These are phyloP conservation scores for Chaenogobius annularis DNA, from an alignment of 2,113 vertebrate genomes.

Conservation along the genomic window DNA sequence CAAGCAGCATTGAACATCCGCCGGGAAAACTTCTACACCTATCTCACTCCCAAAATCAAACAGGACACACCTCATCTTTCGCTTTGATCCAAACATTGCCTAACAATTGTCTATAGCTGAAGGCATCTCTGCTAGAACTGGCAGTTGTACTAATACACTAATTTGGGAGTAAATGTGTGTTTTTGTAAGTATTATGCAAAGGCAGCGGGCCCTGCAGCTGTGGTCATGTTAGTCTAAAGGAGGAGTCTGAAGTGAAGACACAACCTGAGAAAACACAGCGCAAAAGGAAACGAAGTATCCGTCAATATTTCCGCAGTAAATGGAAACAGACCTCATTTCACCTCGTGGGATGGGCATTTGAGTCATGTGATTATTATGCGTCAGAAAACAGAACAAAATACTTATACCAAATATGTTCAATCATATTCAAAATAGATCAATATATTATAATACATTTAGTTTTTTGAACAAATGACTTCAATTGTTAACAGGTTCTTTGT, in stretches of 20 bases:
- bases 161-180: slow-evolving; percentile 59
- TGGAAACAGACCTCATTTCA: slow-evolving; percentile 58
- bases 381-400: not conserved
- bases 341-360: slow-evolving; percentile 19
- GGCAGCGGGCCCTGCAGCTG: slow-evolving; percentile 46
- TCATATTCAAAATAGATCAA: not conserved
- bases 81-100: slow-evolving; percentile 44
- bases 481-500: not conserved
- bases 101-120: slow-evolving; percentile 62
- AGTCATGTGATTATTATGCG: slow-evolving; percentile 4
- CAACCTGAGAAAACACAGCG: slow-evolving; percentile 55
- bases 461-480: not conserved
- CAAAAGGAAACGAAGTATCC: slow-evolving; percentile 63
- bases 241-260: slow-evolving; percentile 44
- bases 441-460: not conserved
- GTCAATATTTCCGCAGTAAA: slow-evolving; percentile 68
- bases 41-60: slow-evolving; percentile 53
- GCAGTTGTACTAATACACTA: slow-evolving; percentile 39
- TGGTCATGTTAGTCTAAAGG: slow-evolving; percentile 71
- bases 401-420: no score
- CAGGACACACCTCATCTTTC: slow-evolving; percentile 61
- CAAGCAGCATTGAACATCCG: no score
- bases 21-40: slow-evolving; percentile 36
- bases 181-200: slow-evolving; percentile 48
- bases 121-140: slow-evolving; percentile 57